phyloP scores from a whole-genome alignment of 2,797 vertebrate species.

The Remorina albescens region DNA sequence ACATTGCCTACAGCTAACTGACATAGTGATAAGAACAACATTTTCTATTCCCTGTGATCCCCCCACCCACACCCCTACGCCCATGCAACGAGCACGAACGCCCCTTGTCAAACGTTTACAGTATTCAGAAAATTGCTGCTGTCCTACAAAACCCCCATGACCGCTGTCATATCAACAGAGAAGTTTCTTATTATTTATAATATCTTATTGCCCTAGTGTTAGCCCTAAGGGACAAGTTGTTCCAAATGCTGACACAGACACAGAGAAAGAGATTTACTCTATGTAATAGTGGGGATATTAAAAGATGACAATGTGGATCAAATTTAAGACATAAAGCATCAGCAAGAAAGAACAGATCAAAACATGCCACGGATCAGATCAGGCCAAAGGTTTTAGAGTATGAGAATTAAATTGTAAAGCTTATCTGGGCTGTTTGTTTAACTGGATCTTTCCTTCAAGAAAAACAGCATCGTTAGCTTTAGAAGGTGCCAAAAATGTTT shows the following conservation, averaged over 20 bases:
- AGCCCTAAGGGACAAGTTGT: conserved; percentile 14
- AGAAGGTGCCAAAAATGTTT: not conserved
- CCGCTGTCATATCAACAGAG: conserved; percentile 54
- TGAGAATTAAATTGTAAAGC: not conserved
- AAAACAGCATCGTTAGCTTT: not conserved
- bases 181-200: conserved; percentile 55
- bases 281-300: not conserved
- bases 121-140: conserved; percentile 61
- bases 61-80: not conserved
- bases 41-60: conserved; percentile 69
- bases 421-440: not conserved
- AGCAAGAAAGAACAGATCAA: not conserved
- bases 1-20: conserved; percentile 58
- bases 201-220: conserved; percentile 30
- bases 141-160: conserved; percentile 67
- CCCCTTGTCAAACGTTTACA: conserved; percentile 65
- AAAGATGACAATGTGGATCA: not conserved
- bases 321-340: not conserved
- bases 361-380: not conserved
- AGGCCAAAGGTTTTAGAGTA: not conserved
- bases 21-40: conserved; percentile 70
- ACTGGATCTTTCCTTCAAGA: not conserved
- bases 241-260: conserved; percentile 13
- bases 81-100: not conserved
- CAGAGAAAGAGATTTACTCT: conserved; percentile 24